Evolutionary conservation across 2,113 vertebrate genomes (phyloP).

Genomic region (Petrocephalus zakoni): DNA sequence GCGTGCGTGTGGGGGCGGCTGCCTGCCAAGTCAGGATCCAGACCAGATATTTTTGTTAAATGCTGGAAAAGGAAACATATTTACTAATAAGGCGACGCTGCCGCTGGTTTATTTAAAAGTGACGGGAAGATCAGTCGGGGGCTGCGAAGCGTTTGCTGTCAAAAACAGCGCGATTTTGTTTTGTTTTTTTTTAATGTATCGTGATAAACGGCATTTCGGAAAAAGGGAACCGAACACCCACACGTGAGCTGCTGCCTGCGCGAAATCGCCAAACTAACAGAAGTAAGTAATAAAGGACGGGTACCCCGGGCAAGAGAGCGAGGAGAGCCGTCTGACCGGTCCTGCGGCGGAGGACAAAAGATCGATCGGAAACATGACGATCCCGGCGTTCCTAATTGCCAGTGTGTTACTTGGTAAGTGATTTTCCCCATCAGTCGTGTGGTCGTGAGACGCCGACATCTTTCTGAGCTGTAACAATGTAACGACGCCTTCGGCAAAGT

Average conservation of each 20-base stretch:
- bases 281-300: background rate
- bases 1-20: background rate
- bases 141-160: background rate
- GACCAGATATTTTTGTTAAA: background rate
- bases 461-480: too few species aligned
- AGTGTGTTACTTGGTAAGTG: constrained; percentile 24
- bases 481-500: background rate
- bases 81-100: background rate
- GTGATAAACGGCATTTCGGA: background rate
- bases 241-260: background rate
- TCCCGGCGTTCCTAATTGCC: background rate
- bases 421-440: background rate
- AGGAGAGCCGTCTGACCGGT: background rate
- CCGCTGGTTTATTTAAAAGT: background rate
- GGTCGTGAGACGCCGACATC: too few species aligned
- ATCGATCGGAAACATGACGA: background rate
- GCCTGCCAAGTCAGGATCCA: background rate
- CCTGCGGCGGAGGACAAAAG: constrained; percentile 4
- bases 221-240: background rate
- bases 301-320: background rate
- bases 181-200: background rate
- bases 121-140: background rate
- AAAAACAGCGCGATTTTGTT: background rate
- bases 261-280: background rate
- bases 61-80: background rate